These are phyloP conservation scores for Engraulis encrasicolus DNA, from an alignment of 2,113 vertebrate species.

Conservation along the genomic window DNA sequence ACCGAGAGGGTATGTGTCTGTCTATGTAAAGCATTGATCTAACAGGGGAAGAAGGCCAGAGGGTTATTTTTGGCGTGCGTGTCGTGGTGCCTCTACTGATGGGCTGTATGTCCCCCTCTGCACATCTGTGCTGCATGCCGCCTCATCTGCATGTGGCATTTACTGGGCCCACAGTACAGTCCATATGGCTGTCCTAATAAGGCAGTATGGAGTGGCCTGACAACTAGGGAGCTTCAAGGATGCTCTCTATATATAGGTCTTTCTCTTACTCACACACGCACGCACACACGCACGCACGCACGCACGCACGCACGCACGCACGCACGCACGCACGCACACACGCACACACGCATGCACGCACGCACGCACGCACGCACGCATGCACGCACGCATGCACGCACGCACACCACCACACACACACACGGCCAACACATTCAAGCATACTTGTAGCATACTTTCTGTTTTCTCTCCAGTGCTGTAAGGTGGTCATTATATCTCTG, in stretches of 20 bases:
- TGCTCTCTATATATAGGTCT: background rate
- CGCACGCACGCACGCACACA: no score
- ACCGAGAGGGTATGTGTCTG: no score
- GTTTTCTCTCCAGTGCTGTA: background rate
- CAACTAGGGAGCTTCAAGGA: background rate
- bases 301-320: no score
- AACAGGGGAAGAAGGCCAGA: background rate
- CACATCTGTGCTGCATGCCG: background rate
- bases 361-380: no score
- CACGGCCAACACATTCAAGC: no score
- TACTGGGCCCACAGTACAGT: background rate
- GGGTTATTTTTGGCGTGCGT: background rate
- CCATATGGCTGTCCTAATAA: background rate
- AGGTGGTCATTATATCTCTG: background rate
- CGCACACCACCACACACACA: no score
- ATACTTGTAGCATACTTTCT: no score
- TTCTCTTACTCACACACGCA: no score
- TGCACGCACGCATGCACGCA: no score
- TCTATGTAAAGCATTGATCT: background rate
- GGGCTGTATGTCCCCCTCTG: background rate
- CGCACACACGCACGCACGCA: no score
- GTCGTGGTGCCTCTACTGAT: background rate
- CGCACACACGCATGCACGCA: no score
- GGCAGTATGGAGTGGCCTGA: background rate
- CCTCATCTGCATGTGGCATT: background rate